Evolutionary conservation across 2,797 vertebrate genomes (phyloP).

Genomic region (Ctenosaura bakeri): DNA sequence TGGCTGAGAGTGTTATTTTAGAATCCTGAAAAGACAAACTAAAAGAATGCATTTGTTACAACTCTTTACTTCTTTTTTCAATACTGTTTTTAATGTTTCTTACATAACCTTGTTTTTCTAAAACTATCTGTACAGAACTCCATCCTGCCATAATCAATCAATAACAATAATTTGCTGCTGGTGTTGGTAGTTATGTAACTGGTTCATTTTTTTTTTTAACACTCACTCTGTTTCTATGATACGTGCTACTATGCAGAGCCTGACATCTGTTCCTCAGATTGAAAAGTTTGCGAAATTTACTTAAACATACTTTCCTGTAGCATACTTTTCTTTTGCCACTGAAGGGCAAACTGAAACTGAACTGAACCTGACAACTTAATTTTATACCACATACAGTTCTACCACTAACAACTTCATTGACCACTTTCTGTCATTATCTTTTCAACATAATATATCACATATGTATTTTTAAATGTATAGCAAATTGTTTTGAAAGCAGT

Average conservation of each 20-base stretch:
- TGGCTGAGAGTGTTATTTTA: background rate
- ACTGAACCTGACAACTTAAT: slow-evolving; percentile 4
- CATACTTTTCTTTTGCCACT: slow-evolving; percentile 59
- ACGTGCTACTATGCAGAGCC: slow-evolving; percentile 73
- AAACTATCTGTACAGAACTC: slow-evolving; percentile 59
- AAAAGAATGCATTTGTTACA: background rate
- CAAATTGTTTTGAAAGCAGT: background rate
- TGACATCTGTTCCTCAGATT: slow-evolving; percentile 84
- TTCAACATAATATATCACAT: background rate
- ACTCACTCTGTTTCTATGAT: slow-evolving; percentile 82
- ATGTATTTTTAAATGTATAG: background rate
- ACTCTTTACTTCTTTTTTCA: background rate
- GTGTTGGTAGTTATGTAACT: slow-evolving; percentile 74
- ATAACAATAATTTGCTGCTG: slow-evolving; percentile 66
- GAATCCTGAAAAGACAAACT: background rate
- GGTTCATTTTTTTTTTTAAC: slow-evolving; percentile 80
- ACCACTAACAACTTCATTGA: background rate
- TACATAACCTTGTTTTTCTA: slow-evolving; percentile 50
- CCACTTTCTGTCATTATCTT: slow-evolving; percentile 32
- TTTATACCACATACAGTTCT: background rate
- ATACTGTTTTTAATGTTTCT: slow-evolving; percentile 41
- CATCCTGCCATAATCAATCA: slow-evolving; percentile 63
- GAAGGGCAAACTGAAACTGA: slow-evolving; percentile 60
- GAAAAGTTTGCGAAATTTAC: slow-evolving; percentile 67
- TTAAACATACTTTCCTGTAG: slow-evolving; percentile 65